Conservation (phyloP, 1,140 invertebrate genomes). For the Helicoverpa zea region DNA sequence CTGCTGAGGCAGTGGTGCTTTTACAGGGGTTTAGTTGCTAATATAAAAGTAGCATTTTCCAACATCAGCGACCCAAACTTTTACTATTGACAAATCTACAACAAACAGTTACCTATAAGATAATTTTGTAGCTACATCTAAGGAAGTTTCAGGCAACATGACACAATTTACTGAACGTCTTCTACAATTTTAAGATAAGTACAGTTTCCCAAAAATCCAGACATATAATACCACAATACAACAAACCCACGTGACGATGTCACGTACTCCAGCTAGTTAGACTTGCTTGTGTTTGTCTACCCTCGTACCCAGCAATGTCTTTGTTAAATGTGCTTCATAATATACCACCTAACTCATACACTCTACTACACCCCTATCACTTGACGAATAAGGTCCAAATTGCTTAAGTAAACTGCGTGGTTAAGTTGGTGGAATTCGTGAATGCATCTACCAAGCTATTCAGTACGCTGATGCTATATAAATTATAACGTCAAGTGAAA, state of each 20-base stretch:
- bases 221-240: background rate
- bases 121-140: too few species aligned
- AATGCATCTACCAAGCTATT: conserved; percentile 42
- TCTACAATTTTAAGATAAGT: too few species aligned
- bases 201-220: background rate
- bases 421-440: conserved; percentile 1
- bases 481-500: conserved; percentile 26
- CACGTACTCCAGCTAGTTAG: conserved; percentile 13
- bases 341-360: background rate
- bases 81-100: too few species aligned
- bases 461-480: conserved; percentile 23
- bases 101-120: too few species aligned
- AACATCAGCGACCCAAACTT: too few species aligned
- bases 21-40: too few species aligned
- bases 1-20: too few species aligned
- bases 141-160: too few species aligned
- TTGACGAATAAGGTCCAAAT: background rate
- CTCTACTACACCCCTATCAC: background rate
- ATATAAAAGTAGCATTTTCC: too few species aligned
- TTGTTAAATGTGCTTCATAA: conserved; percentile 37
- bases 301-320: conserved; percentile 21
- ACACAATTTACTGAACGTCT: too few species aligned
- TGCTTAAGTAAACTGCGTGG: background rate
- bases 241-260: background rate
- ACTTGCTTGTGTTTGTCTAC: conserved; percentile 29